Percentiles rank a stretch among this genome's conserved stretches.
Conservation (phyloP, 2,113 vertebrate species). For the Pristiophorus japonicus region DNA sequence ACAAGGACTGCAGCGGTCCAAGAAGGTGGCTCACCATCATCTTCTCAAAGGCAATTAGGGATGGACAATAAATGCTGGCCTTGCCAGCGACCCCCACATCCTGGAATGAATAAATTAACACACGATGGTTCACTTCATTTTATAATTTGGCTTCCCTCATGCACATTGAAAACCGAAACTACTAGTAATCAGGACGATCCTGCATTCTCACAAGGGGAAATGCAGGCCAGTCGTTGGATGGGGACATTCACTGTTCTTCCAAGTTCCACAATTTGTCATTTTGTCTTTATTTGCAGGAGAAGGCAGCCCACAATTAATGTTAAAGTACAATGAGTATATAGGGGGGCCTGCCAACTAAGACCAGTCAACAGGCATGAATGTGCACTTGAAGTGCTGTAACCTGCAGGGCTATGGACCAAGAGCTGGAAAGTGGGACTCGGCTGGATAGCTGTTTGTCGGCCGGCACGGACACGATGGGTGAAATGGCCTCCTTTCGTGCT, state of each 20-base stretch:
- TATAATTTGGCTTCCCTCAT: not conserved
- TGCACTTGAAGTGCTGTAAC: no score
- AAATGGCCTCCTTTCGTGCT: no score
- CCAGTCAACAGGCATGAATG: not conserved
- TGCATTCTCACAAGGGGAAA: not conserved
- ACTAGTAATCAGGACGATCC: not conserved
- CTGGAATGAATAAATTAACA: no score
- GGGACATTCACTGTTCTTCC: not conserved
- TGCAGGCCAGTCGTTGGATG: not conserved
- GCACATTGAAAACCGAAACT: not conserved
- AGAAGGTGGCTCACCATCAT: no score
- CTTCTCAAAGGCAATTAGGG: no score
- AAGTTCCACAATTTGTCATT: not conserved
- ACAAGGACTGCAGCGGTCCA: no score
- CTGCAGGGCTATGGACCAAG: no score
- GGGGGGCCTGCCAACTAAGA: not conserved
- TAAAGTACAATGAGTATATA: not conserved
- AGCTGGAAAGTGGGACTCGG: no score
- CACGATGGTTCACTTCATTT: not conserved
- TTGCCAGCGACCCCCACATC: no score
- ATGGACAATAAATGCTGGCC: no score
- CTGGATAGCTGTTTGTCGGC: no score
- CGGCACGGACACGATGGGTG: no score
- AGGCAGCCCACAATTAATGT: not conserved
- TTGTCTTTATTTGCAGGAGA: not conserved